Base-by-base conservation (phyloP, 2,888 invertebrate species). In the Leucophenga montana region DNA sequence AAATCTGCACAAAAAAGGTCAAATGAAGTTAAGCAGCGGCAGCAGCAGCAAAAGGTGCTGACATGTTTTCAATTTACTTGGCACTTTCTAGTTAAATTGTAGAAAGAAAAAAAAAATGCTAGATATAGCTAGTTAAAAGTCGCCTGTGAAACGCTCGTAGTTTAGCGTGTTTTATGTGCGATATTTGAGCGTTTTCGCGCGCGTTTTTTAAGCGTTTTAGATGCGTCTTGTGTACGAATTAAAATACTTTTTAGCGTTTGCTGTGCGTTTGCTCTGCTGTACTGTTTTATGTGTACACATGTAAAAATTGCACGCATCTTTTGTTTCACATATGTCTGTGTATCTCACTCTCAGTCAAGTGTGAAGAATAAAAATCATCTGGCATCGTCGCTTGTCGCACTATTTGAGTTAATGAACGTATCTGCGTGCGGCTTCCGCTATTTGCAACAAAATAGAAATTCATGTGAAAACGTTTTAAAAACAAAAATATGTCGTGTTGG, bases 1-100 rank as follows among this genome's bases (percentile, higher is more conserved):
- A 20, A 56, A 56, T 5, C 6, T 0, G 54, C 54, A 69, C 39
- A 44, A 16, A 70, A 39, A 39, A 39, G 39, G 39, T 79, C 67
- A 64, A 69, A 13, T 39, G 39, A 39, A 39, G 39, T 39, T 8
- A 39, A 39, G 66, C 46, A 57, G 57, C 16, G 71, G 67, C 68
- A 67, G 56, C 68, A 67, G 56, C 68, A 69, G 50, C 62, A 57
- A 69, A 75, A 79, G 79, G 72, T 80, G 83, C 79, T 80, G 80
- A 81, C 83, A 79, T 78, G 81, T 39, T 39, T 39, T 39, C 39
- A 39, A 39, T 39, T 39, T 11, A 11, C 39, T 39, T 39, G 8
- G 39, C 39, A 39, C 39, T 39, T 39, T 22, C n/a, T n/a, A 64
- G 46, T 6, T 46, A 48, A 27, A 22, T 39, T 62, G 22, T 18